phyloP scores from a whole-genome alignment of 1,140 invertebrate species.

The Tetramorium simillimum region DNA sequence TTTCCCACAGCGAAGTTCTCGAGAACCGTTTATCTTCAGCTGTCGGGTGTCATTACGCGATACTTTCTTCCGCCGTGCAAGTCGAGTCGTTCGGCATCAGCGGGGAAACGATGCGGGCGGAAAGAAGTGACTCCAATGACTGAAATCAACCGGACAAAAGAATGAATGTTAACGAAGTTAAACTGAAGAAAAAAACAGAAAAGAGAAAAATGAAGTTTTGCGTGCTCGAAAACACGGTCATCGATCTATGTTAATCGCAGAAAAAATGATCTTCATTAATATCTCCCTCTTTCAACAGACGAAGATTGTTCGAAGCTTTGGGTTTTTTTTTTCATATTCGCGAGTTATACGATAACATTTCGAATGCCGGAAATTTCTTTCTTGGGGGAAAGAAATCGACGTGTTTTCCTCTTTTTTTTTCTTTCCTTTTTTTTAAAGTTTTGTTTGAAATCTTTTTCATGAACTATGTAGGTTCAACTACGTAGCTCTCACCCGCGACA shows the following conservation, averaged over 20 bases:
- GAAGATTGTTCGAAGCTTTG: neutral
- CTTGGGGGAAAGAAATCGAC: neutral
- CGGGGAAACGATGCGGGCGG: neutral
- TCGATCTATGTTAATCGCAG: neutral
- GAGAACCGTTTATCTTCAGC: neutral
- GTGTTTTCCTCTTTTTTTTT: neutral
- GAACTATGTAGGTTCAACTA: too few species aligned
- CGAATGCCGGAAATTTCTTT: neutral
- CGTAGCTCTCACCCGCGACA: neutral
- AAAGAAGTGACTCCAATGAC: neutral
- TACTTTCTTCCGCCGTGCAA: neutral
- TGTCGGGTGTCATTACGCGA: slow-evolving; percentile 26
- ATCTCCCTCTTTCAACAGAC: neutral
- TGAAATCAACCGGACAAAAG: neutral
- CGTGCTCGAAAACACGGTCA: neutral
- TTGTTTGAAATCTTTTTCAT: neutral
- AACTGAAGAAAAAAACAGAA: neutral
- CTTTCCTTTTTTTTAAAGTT: neutral
- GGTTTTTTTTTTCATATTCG: neutral
- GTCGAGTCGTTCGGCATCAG: neutral
- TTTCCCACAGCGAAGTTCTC: neutral
- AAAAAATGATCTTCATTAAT: neutral
- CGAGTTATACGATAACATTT: neutral
- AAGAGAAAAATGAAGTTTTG: neutral
- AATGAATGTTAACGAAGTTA: neutral